Conservation (phyloP, 2,888 invertebrate species). For the Tupiocoris notatus region DNA sequence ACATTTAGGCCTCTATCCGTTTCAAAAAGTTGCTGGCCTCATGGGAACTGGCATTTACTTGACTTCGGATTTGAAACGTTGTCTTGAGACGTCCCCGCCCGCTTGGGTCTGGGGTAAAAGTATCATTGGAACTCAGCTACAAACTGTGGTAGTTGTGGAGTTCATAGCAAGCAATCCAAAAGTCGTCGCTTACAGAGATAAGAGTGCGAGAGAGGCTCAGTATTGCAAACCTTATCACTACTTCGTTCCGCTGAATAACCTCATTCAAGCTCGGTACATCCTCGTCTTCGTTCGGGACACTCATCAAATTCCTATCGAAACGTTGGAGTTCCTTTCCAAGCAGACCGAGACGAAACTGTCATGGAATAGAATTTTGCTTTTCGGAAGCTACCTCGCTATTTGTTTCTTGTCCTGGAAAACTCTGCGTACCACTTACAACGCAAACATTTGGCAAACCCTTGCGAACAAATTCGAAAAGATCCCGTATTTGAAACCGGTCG, state of each 20-base stretch:
- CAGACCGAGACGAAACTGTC: not conserved
- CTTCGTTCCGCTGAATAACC: slow-evolving; percentile 31
- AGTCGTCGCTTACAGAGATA: slow-evolving; percentile 5
- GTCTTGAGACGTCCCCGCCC: slow-evolving; percentile 16
- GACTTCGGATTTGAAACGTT: slow-evolving; percentile 35
- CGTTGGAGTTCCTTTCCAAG: slow-evolving; percentile 1
- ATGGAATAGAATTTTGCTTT: slow-evolving; percentile 1
- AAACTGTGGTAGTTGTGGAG: slow-evolving; percentile 34
- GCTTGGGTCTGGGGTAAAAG: slow-evolving; percentile 44
- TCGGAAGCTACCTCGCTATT: slow-evolving; percentile 7
- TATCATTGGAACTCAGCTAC: slow-evolving; percentile 39
- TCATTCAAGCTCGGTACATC: slow-evolving; percentile 39
- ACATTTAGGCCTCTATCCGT: slow-evolving; percentile 38
- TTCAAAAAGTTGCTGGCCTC: slow-evolving; percentile 13
- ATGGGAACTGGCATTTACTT: slow-evolving; percentile 35
- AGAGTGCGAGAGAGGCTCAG: not conserved
- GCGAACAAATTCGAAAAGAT: slow-evolving; percentile 2
- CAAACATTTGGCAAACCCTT: slow-evolving; percentile 4
- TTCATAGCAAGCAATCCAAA: slow-evolving; percentile 30
- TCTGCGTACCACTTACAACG: not conserved
- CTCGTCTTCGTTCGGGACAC: slow-evolving; percentile 37
- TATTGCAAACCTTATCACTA: slow-evolving; percentile 32
- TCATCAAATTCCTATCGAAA: not conserved
- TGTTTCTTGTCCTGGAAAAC: slow-evolving; percentile 26
- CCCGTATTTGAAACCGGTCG: not conserved